Evolutionary conservation across 2,113 vertebrate genomes (phyloP).

Genomic region (Kryptolebias marmoratus): DNA sequence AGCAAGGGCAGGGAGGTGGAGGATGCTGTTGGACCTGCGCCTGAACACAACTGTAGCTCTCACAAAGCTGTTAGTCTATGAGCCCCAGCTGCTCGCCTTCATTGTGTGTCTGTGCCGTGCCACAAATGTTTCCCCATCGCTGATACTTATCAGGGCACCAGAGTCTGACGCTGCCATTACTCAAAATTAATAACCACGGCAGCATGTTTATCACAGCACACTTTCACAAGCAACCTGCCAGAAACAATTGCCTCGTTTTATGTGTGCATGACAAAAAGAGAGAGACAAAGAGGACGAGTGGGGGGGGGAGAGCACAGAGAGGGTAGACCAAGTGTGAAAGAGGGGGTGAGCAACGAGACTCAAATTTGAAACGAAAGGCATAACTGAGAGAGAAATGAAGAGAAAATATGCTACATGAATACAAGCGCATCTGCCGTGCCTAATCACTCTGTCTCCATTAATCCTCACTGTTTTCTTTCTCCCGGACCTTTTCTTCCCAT

Average conservation of each 20-base stretch:
- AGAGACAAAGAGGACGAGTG: slow-evolving; percentile 16
- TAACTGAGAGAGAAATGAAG: slow-evolving; percentile 36
- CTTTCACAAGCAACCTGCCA: slow-evolving; percentile 85
- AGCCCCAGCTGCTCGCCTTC: slow-evolving; percentile 68
- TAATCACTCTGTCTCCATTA: slow-evolving; percentile 63
- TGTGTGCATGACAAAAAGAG: slow-evolving; percentile 39
- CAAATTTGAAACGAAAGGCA: slow-evolving; percentile 42
- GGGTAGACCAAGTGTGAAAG: slow-evolving; percentile 48
- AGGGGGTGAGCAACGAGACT: slow-evolving; percentile 41
- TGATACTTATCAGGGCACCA: slow-evolving; percentile 83
- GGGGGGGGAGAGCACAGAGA: slow-evolving; percentile 2
- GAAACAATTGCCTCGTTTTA: slow-evolving; percentile 83
- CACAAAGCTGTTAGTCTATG: slow-evolving; percentile 37
- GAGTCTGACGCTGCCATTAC: slow-evolving; percentile 80
- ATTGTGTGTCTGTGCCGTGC: slow-evolving; percentile 65
- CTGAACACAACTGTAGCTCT: slow-evolving; percentile 41
- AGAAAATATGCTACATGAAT: slow-evolving; percentile 38
- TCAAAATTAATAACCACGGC: slow-evolving; percentile 87
- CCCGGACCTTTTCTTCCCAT: slow-evolving; percentile 75
- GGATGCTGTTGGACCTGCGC: slow-evolving; percentile 47
- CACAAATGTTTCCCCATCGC: slow-evolving; percentile 81
- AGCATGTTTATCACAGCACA: slow-evolving; percentile 86
- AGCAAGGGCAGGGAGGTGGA: slow-evolving; percentile 1
- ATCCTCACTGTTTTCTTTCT: slow-evolving; percentile 49
- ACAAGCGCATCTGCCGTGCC: slow-evolving; percentile 48